Evolutionary conservation across 2,113 vertebrate species (phyloP).

Genomic region (Scortum barcoo): DNA sequence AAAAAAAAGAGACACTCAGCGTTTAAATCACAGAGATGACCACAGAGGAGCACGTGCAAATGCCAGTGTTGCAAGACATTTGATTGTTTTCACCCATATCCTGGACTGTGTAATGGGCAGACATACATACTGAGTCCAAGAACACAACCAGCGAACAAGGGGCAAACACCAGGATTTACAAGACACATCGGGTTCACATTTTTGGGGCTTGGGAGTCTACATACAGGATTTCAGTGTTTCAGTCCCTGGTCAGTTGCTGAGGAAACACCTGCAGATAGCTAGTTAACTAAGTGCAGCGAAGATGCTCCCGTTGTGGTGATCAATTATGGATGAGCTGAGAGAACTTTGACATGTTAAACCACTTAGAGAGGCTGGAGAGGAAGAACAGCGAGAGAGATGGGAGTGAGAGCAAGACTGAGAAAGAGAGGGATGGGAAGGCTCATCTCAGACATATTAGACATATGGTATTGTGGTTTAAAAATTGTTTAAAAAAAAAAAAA

Average conservation of each 20-base stretch:
- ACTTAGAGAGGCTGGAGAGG: conserved; percentile 80
- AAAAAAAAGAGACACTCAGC: background rate
- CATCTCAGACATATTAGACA: conserved; percentile 51
- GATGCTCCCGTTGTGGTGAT: conserved; percentile 79
- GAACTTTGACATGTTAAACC: conserved; percentile 87
- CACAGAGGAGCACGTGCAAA: conserved; percentile 43
- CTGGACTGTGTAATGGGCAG: conserved; percentile 54
- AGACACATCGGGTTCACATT: conserved; percentile 66
- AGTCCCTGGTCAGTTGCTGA: conserved; percentile 77
- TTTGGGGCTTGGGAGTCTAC: conserved; percentile 63
- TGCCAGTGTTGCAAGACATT: conserved; percentile 57
- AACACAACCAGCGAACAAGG: conserved; percentile 70
- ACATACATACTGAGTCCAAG: conserved; percentile 53
- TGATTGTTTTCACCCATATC: conserved; percentile 63
- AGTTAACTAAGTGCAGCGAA: conserved; percentile 85
- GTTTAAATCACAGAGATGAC: conserved; percentile 45
- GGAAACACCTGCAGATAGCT: conserved; percentile 83
- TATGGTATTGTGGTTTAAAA: too few species aligned
- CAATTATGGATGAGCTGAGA: conserved; percentile 85
- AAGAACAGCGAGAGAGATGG: conserved; percentile 64
- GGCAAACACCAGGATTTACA: conserved; percentile 70
- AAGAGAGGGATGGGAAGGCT: conserved; percentile 30
- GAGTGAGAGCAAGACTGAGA: conserved; percentile 58
- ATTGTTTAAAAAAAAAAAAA: conserved; percentile 67
- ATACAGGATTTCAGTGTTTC: conserved; percentile 60